phyloP scores from a whole-genome alignment of 2,888 invertebrate genomes.

The Atherix ibis region DNA sequence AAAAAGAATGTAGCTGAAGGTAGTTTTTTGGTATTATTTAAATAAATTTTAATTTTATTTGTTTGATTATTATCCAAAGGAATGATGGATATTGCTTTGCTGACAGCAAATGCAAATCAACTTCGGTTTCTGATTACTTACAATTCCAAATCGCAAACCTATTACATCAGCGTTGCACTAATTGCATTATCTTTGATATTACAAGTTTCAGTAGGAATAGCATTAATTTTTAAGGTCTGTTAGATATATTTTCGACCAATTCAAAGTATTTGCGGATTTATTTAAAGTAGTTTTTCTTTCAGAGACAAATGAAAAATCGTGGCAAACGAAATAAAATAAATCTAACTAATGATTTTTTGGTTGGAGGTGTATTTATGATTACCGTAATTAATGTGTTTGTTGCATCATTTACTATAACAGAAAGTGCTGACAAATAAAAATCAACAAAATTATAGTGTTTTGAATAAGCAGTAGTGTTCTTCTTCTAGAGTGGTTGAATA shows the following conservation, averaged over 20 bases:
- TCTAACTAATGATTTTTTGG: slow-evolving; percentile 43
- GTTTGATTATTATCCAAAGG: slow-evolving; percentile 26
- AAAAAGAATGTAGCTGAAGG: slow-evolving; percentile 29
- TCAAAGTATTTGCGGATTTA: no score
- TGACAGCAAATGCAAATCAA: slow-evolving; percentile 56
- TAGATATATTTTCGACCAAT: slow-evolving; percentile 8
- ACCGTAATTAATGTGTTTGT: slow-evolving; percentile 53
- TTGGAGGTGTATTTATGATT: slow-evolving; percentile 47
- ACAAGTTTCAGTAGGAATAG: slow-evolving; percentile 46
- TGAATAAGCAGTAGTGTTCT: no score
- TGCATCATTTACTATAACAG: slow-evolving; percentile 34
- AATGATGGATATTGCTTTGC: slow-evolving; percentile 53
- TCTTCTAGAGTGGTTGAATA: no score
- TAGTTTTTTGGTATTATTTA: slow-evolving; percentile 6
- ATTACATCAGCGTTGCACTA: slow-evolving; percentile 38
- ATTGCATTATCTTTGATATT: slow-evolving; percentile 43
- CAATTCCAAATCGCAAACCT: slow-evolving; percentile 41
- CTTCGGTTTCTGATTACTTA: slow-evolving; percentile 46
- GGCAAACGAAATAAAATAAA: slow-evolving; percentile 29
- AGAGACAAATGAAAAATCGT: slow-evolving; percentile 23
- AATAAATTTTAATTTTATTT: background rate
- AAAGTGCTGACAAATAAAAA: no score
- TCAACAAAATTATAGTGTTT: no score
- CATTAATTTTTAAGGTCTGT: slow-evolving; percentile 44
- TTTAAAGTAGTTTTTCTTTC: slow-evolving; percentile 3